phyloP scores from a whole-genome alignment of 2,888 invertebrate genomes.

The Masnerella sp. region DNA sequence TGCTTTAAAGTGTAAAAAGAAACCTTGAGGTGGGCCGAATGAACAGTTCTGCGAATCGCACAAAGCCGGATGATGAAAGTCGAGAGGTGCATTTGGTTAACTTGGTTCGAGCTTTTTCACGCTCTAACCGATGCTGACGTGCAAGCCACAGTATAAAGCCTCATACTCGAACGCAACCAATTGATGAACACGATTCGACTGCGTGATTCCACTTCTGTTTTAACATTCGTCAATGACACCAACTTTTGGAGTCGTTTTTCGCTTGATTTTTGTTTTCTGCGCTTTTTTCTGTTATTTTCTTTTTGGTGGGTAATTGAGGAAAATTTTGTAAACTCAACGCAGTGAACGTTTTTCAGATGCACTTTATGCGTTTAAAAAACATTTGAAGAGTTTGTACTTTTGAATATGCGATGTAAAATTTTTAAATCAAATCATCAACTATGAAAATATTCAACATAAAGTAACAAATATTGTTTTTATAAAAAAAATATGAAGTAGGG shows the following conservation, averaged over 20 bases:
- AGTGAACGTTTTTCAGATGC: too few relatives aligned
- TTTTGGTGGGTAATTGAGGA: too few relatives aligned
- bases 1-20: constrained; percentile 33
- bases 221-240: constrained; percentile 35
- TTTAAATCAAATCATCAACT: too few relatives aligned
- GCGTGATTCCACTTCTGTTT: constrained; percentile 39
- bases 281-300: not conserved
- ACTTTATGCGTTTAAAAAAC: too few relatives aligned
- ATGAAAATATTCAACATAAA: too few relatives aligned
- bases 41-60: constrained; percentile 30
- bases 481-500: too few relatives aligned
- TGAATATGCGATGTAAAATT: too few relatives aligned
- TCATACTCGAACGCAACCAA: constrained; percentile 53
- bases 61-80: constrained; percentile 53
- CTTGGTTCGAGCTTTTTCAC: constrained; percentile 57
- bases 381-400: too few relatives aligned
- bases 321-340: too few relatives aligned
- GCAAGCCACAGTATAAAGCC: constrained; percentile 18
- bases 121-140: constrained; percentile 25
- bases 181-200: constrained; percentile 53
- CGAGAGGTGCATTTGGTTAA: constrained; percentile 60
- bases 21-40: constrained; percentile 36
- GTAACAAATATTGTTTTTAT: too few relatives aligned
- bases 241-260: constrained; percentile 3
- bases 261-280: not conserved